Percentiles rank a stretch among this genome's conserved stretches.
phyloP scores from a whole-genome alignment of 2,797 vertebrate species.

The Hydrophis major region DNA sequence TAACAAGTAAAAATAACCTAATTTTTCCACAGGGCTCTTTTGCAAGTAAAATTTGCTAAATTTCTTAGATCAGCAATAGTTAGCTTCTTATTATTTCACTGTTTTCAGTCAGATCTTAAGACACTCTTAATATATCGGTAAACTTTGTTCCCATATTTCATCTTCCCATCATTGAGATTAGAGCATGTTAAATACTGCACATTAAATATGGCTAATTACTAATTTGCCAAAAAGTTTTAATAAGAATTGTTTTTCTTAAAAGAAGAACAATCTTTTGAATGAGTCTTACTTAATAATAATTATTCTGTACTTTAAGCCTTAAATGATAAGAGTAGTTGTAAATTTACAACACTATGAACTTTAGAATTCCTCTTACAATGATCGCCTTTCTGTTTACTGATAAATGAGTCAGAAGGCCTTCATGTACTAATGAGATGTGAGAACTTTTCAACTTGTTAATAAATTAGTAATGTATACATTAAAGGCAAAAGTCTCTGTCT shows the following conservation, averaged over 20 bases:
- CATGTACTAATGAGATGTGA: neutral
- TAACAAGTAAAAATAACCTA: neutral
- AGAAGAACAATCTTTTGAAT: neutral
- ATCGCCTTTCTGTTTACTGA: neutral
- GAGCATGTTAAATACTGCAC: neutral
- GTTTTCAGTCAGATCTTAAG: neutral
- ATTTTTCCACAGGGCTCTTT: neutral
- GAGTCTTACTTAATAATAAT: neutral
- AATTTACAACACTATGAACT: neutral
- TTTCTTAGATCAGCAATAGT: neutral
- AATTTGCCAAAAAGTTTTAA: neutral
- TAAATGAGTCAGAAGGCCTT: constrained; percentile 8
- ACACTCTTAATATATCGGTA: neutral
- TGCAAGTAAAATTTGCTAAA: neutral
- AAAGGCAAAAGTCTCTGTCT: constrained; percentile 7
- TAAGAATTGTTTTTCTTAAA: neutral
- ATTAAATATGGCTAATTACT: neutral
- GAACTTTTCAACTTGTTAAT: neutral
- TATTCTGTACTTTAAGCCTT: neutral
- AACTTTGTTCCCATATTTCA: neutral
- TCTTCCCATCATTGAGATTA: neutral
- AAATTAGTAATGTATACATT: neutral
- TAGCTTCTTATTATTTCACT: neutral
- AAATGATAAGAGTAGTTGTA: neutral
- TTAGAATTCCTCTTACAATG: neutral